phyloP scores from a whole-genome alignment of 2,888 invertebrate species.

The Julus scanicus region DNA sequence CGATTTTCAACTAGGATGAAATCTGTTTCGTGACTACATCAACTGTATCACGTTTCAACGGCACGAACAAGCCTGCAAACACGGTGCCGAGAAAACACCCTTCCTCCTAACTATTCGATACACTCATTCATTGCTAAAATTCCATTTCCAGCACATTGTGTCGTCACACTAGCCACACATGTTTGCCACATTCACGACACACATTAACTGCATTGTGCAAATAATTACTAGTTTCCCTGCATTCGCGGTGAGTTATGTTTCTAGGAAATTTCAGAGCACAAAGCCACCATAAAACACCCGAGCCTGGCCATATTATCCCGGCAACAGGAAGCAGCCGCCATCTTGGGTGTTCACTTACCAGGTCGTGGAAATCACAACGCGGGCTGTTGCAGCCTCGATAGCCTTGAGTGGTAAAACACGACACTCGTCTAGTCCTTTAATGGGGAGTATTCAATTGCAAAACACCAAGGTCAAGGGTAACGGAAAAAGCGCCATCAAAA shows the following conservation, averaged over 20 bases:
- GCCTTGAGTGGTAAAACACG: slow-evolving; percentile 26
- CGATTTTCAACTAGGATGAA: too few species aligned
- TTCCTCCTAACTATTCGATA: too few species aligned
- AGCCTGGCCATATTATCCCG: background rate
- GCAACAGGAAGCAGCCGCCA: slow-evolving; percentile 39
- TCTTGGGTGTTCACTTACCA: background rate
- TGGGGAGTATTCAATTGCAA: slow-evolving; percentile 24
- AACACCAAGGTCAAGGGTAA: slow-evolving; percentile 35
- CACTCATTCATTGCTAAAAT: too few species aligned
- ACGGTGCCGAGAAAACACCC: too few species aligned
- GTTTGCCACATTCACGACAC: background rate
- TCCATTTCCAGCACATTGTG: background rate
- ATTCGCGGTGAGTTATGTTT: background rate
- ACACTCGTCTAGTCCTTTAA: slow-evolving; percentile 29
- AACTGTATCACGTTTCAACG: too few species aligned
- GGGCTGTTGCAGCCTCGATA: background rate
- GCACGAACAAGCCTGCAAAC: too few species aligned
- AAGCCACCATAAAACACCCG: background rate
- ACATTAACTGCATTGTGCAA: background rate
- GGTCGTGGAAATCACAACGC: background rate
- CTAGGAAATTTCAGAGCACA: background rate
- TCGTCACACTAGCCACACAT: background rate
- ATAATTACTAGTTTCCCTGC: background rate
- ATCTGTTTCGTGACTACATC: too few species aligned
- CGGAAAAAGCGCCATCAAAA: slow-evolving; percentile 11